These are phyloP conservation scores for Amphimedon queenslandica DNA, from an alignment of 37 sponge, comb jelly and placozoan genomes.

Conservation along the genomic window DNA sequence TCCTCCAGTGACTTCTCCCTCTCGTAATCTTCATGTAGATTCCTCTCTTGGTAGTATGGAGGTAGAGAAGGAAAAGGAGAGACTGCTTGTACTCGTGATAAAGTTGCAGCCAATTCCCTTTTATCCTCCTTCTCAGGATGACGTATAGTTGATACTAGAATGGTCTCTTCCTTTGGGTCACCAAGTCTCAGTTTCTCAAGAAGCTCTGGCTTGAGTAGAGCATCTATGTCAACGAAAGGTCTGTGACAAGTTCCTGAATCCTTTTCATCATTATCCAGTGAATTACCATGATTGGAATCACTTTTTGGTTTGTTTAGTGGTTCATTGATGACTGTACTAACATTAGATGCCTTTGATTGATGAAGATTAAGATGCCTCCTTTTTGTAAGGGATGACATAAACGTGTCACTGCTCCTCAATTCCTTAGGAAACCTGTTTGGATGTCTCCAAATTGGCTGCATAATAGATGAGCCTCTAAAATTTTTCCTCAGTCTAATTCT, in stretches of 20 bases:
- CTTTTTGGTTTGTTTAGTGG: too few species aligned
- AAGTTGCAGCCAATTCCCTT: neutral
- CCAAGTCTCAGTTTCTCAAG: constrained; percentile 45
- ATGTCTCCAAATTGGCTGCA: neutral
- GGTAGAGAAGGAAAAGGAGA: constrained; percentile 46
- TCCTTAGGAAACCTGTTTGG: neutral
- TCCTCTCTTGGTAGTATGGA: constrained; percentile 18
- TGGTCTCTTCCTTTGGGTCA: constrained; percentile 13
- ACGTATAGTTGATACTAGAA: constrained; percentile 16
- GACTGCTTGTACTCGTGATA: constrained; percentile 15
- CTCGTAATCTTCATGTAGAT: neutral
- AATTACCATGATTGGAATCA: too few species aligned
- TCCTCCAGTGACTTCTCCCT: too few species aligned
- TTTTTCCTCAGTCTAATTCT: neutral
- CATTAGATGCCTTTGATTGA: too few species aligned
- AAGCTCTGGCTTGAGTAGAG: constrained; percentile 31
- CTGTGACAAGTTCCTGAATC: neutral
- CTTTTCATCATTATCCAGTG: too few species aligned
- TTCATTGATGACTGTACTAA: too few species aligned
- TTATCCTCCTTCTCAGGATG: neutral
- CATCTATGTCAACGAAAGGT: neutral
- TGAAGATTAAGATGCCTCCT: too few species aligned
- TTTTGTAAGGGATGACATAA: too few species aligned
- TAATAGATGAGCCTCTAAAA: neutral
- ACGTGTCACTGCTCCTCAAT: neutral